Base-by-base conservation (phyloP, 2,113 vertebrate genomes). In the Epinephelus lanceolatus region DNA sequence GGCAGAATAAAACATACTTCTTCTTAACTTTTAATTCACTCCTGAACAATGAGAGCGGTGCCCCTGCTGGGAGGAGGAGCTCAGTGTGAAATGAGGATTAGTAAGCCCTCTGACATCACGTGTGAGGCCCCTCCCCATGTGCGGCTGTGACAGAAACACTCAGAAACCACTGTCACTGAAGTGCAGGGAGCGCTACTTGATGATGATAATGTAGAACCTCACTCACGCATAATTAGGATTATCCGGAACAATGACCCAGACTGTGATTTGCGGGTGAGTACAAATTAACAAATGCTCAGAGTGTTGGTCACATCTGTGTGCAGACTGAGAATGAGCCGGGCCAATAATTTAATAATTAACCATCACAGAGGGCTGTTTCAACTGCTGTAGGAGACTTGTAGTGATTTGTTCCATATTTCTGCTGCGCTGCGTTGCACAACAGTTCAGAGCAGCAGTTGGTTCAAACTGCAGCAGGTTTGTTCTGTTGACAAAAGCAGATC, bases 251-350 rank as follows among this genome's bases (percentile, higher is more conserved):
- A 88, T 86, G 90, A 86, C 71, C 86, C 78, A 69, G 72, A 59
- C 83, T 84, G 61, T 49, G 89, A 86, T 91, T 79, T 78, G 59
- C 14, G 86, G 91, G 92, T 94, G 92, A 94, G 92, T 92, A 92
- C 83, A 89, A 85, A 88, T 80, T 42, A 80, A 85, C 78, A 79
- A 79, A 85, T 59, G 83, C 80, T 63, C 83, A 76, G 76, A 75
- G 56, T 84, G 85, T 81, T 57, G 81, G 84, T 56, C 77, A 62
- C 81, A 71, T 83, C 57, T 83, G 86, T 52, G 83, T 71, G 57
- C 84, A 76, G 81, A 66, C 71, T 62, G 74, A 79, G 67, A 81
- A 79, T 51, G 81, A 90, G 76, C 66, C 30, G 69, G 73, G 18
- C 53, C 78, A 74, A 66, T 83, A 27, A 84, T 89, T 83, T 63